These are phyloP conservation scores for Phalacrocorax aristotelis DNA, from an alignment of 2,113 vertebrate genomes.

Conservation along the genomic window DNA sequence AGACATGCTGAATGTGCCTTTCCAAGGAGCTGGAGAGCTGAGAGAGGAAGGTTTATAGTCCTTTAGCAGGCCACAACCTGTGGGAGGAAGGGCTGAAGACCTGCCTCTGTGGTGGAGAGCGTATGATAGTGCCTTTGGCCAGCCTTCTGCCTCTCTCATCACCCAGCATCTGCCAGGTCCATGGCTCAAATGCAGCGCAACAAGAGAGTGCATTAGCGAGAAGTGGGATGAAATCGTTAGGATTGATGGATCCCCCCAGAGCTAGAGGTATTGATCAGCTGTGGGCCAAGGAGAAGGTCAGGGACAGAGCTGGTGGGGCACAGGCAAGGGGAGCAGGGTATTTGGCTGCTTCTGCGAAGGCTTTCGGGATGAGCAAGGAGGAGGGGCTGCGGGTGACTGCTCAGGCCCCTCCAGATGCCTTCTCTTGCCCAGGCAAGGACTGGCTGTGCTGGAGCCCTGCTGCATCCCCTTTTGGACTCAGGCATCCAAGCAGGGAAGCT, in stretches of 20 bases:
- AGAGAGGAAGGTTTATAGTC: background rate
- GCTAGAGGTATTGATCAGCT: background rate
- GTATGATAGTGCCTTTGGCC: background rate
- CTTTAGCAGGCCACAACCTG: background rate
- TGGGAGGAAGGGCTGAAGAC: background rate
- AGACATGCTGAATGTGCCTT: background rate
- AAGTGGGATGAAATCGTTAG: background rate
- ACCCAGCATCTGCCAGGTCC: background rate
- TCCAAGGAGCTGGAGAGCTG: background rate
- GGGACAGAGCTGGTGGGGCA: background rate
- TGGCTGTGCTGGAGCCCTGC: background rate
- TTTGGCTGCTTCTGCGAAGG: background rate
- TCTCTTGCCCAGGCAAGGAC: background rate
- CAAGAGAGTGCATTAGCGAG: background rate
- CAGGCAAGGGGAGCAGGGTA: background rate
- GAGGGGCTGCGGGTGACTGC: background rate
- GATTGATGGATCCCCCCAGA: background rate
- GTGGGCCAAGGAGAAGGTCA: slow-evolving; percentile 8
- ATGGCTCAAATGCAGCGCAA: background rate
- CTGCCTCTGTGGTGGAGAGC: background rate
- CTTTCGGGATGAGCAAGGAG: background rate
- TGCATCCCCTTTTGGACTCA: background rate
- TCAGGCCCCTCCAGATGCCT: background rate
- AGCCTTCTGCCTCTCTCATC: background rate
- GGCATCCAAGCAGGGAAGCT: background rate